These are phyloP conservation scores for Sepioteuthis lessoniana DNA, from an alignment of 2,888 invertebrate genomes.

Conservation along the genomic window DNA sequence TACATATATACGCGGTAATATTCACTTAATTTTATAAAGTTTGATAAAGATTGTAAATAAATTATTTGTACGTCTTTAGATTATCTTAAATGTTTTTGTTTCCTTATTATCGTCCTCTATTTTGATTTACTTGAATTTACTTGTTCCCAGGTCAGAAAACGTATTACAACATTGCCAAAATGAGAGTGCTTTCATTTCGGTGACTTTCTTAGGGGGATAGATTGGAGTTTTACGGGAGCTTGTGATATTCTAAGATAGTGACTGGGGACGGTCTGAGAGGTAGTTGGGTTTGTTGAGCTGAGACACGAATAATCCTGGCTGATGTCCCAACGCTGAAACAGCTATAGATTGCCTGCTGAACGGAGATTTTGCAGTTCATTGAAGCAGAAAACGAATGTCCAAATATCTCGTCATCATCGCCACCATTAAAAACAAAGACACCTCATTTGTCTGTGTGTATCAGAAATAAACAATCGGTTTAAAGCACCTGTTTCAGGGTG, in stretches of 20 bases:
- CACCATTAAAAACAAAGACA: neutral
- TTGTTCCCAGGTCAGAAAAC: neutral
- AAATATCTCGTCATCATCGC: neutral
- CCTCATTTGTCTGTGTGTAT: neutral
- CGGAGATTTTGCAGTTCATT: neutral
- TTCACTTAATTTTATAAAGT: no score
- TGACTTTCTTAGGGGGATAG: neutral
- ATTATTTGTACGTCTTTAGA: no score
- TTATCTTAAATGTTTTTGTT: no score
- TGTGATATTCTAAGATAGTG: no score
- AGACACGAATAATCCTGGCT: neutral
- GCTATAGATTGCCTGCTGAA: neutral
- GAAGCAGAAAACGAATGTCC: constrained; percentile 11
- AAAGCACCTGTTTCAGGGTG: neutral
- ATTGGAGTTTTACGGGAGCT: neutral
- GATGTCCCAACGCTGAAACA: neutral
- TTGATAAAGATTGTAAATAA: no score
- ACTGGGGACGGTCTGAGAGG: no score
- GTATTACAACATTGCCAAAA: neutral
- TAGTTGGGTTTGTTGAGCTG: no score
- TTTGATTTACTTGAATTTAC: no score
- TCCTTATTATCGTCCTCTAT: no score
- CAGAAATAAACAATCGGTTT: neutral
- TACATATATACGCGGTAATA: no score
- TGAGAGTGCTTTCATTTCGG: neutral